Conservation (phyloP, 2,113 vertebrate species). For the Nannobrachium achirus region DNA sequence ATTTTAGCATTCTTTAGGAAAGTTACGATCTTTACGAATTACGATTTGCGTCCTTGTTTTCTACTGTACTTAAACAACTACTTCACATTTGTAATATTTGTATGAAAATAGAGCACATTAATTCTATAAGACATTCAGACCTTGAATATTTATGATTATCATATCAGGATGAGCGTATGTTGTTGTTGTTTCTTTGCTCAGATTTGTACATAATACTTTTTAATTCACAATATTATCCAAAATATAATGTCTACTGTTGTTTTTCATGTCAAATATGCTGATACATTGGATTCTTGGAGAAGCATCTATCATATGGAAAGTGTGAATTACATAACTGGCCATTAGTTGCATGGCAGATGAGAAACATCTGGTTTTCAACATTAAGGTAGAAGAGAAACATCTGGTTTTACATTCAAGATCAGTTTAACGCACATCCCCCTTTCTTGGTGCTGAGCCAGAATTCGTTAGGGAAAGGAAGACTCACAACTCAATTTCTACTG, state of each 20-base stretch:
- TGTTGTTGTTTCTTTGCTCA: conserved; percentile 33
- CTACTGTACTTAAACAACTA: conserved; percentile 32
- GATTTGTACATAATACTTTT: not conserved
- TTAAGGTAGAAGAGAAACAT: no score
- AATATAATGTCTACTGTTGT: not conserved
- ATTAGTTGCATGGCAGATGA: conserved; percentile 55
- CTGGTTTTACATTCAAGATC: conserved; percentile 15
- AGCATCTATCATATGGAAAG: conserved; percentile 11
- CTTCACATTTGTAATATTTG: conserved; percentile 1
- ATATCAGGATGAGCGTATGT: not conserved
- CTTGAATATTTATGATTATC: not conserved
- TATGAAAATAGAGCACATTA: conserved; percentile 11
- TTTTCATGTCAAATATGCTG: not conserved
- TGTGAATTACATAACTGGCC: conserved; percentile 42
- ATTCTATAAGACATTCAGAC: conserved; percentile 9
- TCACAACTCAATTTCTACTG: no score
- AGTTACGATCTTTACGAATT: conserved; percentile 35
- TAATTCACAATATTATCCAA: not conserved
- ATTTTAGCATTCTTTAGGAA: conserved; percentile 9
- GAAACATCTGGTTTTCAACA: conserved; percentile 50
- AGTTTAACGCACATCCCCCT: not conserved
- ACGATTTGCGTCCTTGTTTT: conserved; percentile 45
- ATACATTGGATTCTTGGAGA: conserved; percentile 11
- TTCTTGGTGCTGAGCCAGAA: no score
- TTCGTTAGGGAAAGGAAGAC: no score